Conservation (phyloP, 2,113 vertebrate genomes). For the Dromas ardeola region DNA sequence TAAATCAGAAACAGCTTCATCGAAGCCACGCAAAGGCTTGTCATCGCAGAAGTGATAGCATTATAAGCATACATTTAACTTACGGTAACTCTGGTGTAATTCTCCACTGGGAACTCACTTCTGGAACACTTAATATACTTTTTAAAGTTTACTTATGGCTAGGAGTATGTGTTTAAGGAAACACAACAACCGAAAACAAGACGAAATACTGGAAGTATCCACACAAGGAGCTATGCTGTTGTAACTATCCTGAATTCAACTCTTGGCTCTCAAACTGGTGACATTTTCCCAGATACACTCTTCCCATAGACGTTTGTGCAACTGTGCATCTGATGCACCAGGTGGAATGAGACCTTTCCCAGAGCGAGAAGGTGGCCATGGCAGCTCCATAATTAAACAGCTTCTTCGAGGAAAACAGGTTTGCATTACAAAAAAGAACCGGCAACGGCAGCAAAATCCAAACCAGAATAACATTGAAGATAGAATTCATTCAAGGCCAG, state of each 20-base stretch:
- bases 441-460: not conserved
- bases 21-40: not conserved
- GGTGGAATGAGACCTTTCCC: not conserved
- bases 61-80: not conserved
- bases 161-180: not conserved
- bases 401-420: not conserved
- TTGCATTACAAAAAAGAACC: not conserved
- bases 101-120: not conserved
- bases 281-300: not conserved
- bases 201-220: not conserved
- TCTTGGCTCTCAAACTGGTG: not conserved
- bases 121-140: not conserved
- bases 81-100: not conserved
- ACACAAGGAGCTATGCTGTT: not conserved
- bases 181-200: not conserved
- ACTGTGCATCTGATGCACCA: not conserved
- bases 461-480: not conserved
- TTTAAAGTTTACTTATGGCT: not conserved
- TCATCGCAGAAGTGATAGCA: not conserved
- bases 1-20: not conserved
- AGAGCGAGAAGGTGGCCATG: accelerated
- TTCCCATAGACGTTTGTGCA: not conserved
- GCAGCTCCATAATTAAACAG: not conserved
- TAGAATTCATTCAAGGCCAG: not conserved
- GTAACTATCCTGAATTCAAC: not conserved